Conservation (phyloP, 2,113 vertebrate species). For the Pongo abelii region DNA sequence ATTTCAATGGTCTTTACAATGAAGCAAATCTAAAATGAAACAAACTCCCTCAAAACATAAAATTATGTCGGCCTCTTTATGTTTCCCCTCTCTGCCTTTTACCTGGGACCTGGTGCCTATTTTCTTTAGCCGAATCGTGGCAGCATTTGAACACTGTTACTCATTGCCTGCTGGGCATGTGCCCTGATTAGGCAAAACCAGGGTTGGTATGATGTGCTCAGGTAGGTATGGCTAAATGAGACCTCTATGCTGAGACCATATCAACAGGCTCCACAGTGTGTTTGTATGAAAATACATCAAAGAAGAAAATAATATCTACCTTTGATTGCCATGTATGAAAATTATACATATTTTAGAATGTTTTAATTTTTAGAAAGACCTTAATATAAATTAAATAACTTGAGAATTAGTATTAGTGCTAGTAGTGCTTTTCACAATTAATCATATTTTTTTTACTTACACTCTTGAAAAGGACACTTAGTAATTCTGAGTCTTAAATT, state of each 20-base stretch:
- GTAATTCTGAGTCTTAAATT: background rate
- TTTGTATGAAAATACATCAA: background rate
- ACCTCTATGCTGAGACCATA: background rate
- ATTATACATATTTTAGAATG: background rate
- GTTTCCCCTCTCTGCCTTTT: background rate
- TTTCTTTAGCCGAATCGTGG: background rate
- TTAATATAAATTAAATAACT: background rate
- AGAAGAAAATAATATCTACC: background rate
- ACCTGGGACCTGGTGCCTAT: background rate
- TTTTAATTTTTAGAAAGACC: background rate
- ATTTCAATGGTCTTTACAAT: background rate
- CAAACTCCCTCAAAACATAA: background rate
- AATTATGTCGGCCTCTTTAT: background rate
- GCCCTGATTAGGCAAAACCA: background rate
- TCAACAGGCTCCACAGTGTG: background rate
- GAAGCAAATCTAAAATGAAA: background rate
- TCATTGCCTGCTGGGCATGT: background rate
- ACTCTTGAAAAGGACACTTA: background rate
- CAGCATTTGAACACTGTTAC: background rate
- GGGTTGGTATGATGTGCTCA: accelerated
- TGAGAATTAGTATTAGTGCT: background rate
- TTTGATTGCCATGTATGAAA: background rate
- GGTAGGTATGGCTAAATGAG: background rate
- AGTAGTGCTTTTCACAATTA: background rate
- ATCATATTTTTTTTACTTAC: background rate